Conservation (phyloP, 2,797 vertebrate species). For the Leptoclinus maculatus region DNA sequence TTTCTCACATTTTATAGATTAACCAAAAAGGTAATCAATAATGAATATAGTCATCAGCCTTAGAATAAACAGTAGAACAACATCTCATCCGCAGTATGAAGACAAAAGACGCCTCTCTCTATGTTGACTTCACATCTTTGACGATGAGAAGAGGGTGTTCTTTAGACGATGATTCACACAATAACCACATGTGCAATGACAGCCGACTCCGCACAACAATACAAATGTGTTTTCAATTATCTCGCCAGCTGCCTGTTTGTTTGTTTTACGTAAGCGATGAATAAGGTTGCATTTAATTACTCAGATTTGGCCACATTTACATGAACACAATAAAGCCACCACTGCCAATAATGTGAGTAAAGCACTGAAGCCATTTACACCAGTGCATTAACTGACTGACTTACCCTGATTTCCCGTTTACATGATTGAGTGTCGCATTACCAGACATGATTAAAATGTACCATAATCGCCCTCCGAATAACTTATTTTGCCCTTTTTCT, state of each 20-base stretch:
- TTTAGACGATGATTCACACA: constrained; percentile 29
- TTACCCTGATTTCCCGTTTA: constrained; percentile 35
- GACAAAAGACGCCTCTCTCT: not conserved
- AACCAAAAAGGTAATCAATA: not conserved
- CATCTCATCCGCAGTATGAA: not conserved
- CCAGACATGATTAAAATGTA: constrained; percentile 15
- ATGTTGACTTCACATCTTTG: not conserved
- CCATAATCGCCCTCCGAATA: not conserved
- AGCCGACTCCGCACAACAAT: constrained; percentile 19
- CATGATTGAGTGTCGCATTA: constrained; percentile 28
- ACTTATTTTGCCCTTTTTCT: constrained; percentile 14
- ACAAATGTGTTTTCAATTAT: constrained; percentile 45
- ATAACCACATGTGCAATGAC: constrained; percentile 31
- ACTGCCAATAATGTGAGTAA: constrained; percentile 35
- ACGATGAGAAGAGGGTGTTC: not conserved
- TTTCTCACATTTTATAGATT: not conserved
- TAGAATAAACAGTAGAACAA: not conserved
- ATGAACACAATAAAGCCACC: constrained; percentile 28
- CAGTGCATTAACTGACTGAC: constrained; percentile 31
- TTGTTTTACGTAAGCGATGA: constrained; percentile 58
- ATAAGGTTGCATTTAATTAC: constrained; percentile 52
- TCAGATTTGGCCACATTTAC: constrained; percentile 49
- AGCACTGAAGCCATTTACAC: constrained; percentile 38
- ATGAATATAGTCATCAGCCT: not conserved
- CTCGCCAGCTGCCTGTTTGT: constrained; percentile 49